phyloP scores from a whole-genome alignment of 2,797 vertebrate species.

The Nothura maculosa region DNA sequence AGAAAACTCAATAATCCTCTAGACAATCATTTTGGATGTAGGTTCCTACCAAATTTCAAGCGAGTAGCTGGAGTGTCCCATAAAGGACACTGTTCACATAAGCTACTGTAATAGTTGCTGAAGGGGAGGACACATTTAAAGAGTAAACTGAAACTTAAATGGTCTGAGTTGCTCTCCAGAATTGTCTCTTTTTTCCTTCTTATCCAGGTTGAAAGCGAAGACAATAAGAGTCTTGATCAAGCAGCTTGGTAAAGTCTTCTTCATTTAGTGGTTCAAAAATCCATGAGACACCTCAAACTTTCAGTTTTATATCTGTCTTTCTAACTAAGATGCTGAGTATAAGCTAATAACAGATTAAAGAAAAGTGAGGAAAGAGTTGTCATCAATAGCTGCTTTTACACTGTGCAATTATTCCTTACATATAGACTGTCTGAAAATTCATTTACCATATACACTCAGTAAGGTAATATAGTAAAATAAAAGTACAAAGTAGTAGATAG shows the following conservation, averaged over 20 bases:
- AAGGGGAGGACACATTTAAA: neutral
- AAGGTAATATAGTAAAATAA: neutral
- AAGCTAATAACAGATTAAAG: neutral
- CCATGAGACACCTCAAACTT: neutral
- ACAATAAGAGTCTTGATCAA: neutral
- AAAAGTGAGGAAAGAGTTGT: rapidly evolving
- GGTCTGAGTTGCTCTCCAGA: neutral
- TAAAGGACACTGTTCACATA: neutral
- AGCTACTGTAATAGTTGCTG: neutral
- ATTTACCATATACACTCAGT: neutral
- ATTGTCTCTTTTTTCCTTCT: neutral
- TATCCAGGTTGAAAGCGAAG: neutral
- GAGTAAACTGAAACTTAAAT: neutral
- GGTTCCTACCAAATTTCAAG: neutral
- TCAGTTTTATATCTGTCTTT: neutral
- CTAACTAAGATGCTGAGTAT: neutral
- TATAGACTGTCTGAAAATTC: neutral
- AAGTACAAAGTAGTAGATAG: neutral
- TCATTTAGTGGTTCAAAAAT: neutral
- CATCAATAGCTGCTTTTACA: neutral
- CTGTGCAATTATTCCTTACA: neutral
- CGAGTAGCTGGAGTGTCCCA: neutral
- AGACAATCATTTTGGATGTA: neutral
- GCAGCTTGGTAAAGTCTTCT: neutral
- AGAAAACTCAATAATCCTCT: neutral